Conservation (phyloP, 2,113 vertebrate species). For the Vulpes lagopus region DNA sequence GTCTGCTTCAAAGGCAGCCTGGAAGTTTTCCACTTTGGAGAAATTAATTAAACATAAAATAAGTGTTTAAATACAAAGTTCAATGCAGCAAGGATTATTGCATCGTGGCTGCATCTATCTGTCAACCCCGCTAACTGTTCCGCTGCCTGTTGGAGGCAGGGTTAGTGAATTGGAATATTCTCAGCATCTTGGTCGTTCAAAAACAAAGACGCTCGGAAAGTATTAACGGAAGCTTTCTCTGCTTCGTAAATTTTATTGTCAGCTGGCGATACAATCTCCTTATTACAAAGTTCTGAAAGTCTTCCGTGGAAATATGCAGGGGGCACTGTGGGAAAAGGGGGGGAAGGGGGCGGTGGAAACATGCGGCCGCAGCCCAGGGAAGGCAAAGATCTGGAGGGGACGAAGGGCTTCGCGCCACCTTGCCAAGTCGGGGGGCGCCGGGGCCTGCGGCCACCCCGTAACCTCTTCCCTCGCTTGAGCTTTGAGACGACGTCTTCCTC, state of each 20-base stretch:
- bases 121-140: constrained; percentile 78
- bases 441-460: rapidly evolving
- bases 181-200: constrained; percentile 69
- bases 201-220: constrained; percentile 82
- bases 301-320: neutral
- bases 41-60: constrained; percentile 91
- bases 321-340: neutral
- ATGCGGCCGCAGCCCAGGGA: rapidly evolving
- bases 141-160: constrained; percentile 72
- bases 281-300: constrained; percentile 69
- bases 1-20: constrained; percentile 86
- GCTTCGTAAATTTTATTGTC: constrained; percentile 82
- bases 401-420: neutral
- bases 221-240: constrained; percentile 61
- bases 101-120: constrained; percentile 81
- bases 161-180: constrained; percentile 80
- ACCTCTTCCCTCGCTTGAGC: rapidly evolving
- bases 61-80: constrained; percentile 88
- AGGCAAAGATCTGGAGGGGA: neutral
- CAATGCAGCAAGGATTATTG: constrained; percentile 80
- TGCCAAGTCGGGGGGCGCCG: rapidly evolving
- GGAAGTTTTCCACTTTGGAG: constrained; percentile 85
- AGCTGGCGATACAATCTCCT: constrained; percentile 74
- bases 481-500: neutral
- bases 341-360: neutral